Conservation (phyloP, 2,888 invertebrate species). For the Desoria tigrina region DNA sequence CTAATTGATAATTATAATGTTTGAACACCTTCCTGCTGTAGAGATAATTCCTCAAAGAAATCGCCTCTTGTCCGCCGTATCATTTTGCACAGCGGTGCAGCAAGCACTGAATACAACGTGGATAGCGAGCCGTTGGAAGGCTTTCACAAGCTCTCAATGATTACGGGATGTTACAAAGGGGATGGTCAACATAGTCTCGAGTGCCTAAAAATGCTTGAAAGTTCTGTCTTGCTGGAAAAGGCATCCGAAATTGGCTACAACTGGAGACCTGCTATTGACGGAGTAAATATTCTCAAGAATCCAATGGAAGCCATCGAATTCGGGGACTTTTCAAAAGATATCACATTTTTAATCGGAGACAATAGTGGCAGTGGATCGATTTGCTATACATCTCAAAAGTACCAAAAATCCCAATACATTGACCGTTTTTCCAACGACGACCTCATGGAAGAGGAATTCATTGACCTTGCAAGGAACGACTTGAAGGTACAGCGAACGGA, state of each 20-base stretch:
- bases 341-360: slow-evolving; percentile 53
- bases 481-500: too few species aligned
- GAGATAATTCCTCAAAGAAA: too few species aligned
- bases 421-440: slow-evolving; percentile 20
- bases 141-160: slow-evolving; percentile 11
- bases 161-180: slow-evolving; percentile 8
- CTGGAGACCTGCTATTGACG: slow-evolving; percentile 55
- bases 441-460: slow-evolving; percentile 30
- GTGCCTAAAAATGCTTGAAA: slow-evolving; percentile 5
- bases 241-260: slow-evolving; percentile 46
- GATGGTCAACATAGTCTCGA: background rate
- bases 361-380: slow-evolving; percentile 54
- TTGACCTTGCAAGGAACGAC: slow-evolving; percentile 23
- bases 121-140: slow-evolving; percentile 15
- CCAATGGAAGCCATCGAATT: slow-evolving; percentile 42
- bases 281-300: slow-evolving; percentile 47
- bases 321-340: slow-evolving; percentile 28
- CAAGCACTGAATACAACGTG: slow-evolving; percentile 28
- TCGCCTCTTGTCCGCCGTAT: slow-evolving; percentile 50
- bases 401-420: slow-evolving; percentile 18
- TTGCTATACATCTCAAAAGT: slow-evolving; percentile 42
- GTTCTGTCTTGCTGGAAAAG: slow-evolving; percentile 6
- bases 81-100: slow-evolving; percentile 55
- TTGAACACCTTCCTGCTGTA: too few species aligned
- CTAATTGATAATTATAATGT: too few species aligned